Evolutionary conservation across 2,797 vertebrate species (phyloP).

Genomic region (Anas acuta): DNA sequence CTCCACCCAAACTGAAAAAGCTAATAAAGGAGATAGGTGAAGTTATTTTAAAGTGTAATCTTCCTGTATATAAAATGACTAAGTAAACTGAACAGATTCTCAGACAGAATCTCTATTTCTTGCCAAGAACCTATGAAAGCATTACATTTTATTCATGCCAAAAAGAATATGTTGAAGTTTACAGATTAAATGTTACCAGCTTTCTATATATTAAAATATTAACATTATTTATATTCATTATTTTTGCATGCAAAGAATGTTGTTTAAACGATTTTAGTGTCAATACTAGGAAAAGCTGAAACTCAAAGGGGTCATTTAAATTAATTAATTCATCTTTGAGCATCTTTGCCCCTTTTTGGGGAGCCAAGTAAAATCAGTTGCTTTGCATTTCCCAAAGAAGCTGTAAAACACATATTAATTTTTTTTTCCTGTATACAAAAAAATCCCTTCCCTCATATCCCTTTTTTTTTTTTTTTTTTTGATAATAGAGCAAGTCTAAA

Average conservation of each 20-base stretch:
- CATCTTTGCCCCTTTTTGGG: background rate
- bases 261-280: background rate
- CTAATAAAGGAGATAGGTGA: background rate
- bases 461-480: too few species aligned
- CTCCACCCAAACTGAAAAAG: background rate
- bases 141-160: accelerated
- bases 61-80: background rate
- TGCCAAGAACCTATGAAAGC: background rate
- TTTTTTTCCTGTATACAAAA: background rate
- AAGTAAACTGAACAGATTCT: background rate
- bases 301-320: background rate
- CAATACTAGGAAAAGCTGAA: background rate
- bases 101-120: background rate
- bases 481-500: background rate
- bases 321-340: background rate
- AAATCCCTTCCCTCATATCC: background rate
- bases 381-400: background rate
- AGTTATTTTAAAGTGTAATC: background rate
- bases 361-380: background rate
- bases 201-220: background rate
- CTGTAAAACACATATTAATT: background rate
- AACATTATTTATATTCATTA: background rate
- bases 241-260: background rate
- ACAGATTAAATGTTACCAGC: background rate
- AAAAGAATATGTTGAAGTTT: background rate